Base-by-base conservation (phyloP, 2,113 vertebrate species). In the Turdus rufiventris region DNA sequence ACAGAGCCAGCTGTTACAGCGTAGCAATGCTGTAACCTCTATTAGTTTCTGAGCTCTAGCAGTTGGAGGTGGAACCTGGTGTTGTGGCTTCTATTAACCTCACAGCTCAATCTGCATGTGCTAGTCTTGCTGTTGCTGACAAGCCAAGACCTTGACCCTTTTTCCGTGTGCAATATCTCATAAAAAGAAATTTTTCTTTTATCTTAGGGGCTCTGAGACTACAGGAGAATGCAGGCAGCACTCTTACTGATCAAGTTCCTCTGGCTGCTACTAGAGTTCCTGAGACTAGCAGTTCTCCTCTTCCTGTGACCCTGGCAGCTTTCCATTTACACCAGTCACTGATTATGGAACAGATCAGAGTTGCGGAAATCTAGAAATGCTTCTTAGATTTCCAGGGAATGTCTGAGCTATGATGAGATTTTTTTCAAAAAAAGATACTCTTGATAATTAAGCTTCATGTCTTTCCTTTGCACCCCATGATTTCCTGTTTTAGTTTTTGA, bases 221-320 rank as follows among this genome's bases (percentile, higher is more conserved):
- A 53, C 71, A 80, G 34, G 60, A 38, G 56, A 88, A 73, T 85
- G 78, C 58, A 83, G 50, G 58, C 82, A 85, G 50, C 57, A 15
- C 45, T 85, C 86, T 65, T n/a, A 73, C 53, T 8, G 0, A 63
- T 57, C 70, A 19, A 0, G 5, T 68, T 90, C 33, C 18, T 88
- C 23, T 12, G 81, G 26, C 61, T 89, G 45, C 29, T 61, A 26
- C 31, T 18, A 0, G 51, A 81, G 78, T 82, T 85, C 78, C 82
- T 54, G 36, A 68, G 50, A 73, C 62, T 60, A 88, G 58, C 43
- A 85, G 31, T 93, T 91, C 65, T 91, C 6, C 29, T 79, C 70
- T 34, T 88, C 54, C 38, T 0, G 0, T 78, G 56, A 89, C 38
- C 47, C 68, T 92, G 58, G 38, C 14, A 70, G 60, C 80, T 94